Base-by-base conservation (phyloP, 2,888 invertebrate species). In the Teleogryllus oceanicus region DNA sequence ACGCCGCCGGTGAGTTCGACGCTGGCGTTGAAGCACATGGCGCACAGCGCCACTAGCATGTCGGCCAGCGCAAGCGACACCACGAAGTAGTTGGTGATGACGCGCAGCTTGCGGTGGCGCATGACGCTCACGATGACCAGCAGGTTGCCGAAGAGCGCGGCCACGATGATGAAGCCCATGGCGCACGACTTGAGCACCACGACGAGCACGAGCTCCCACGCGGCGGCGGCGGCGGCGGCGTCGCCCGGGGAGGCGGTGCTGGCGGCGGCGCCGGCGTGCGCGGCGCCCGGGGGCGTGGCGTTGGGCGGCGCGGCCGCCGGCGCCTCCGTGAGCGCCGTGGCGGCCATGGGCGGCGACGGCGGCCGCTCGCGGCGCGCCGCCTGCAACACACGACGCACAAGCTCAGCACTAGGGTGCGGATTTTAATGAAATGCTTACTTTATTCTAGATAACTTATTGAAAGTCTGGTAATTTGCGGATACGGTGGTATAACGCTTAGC, bases 21-120 rank as follows among this genome's bases (percentile, higher is more conserved):
- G 85, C 94, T 94, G 62, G 96, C 95, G 88, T 96, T 96, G 87
- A 96, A 96, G 82, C 95, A 95, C 96, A 96, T 96, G 84, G 96
- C 96, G 85, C 95, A 94, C 81, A 96, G 88, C 0, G 97, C 97
- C 78, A 98, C 97, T 83, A 97, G 89, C 89, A 97, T 94, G 85
- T 98, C 98, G 76, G 98, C 97, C 84, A 96, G 93, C 2, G 98
- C 98, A 81, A 98, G 88, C 79, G 96, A 96, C 84, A 98, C 97
- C 83, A 98, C 96, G 90, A 97, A 98, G 87, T 96, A 97, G 88
- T 98, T 98, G 78, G 97, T 97, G 85, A 96, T 94, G 83, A 96
- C 95, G 76, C 96, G 90, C 2, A 96, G 89, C 84, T 94, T 92
- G 76, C 95, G 90, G 86, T 95, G 94, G 76, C 94, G 90, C 84